Evolutionary conservation across 2,113 vertebrate species (phyloP).

Genomic region (Tichodroma muraria): DNA sequence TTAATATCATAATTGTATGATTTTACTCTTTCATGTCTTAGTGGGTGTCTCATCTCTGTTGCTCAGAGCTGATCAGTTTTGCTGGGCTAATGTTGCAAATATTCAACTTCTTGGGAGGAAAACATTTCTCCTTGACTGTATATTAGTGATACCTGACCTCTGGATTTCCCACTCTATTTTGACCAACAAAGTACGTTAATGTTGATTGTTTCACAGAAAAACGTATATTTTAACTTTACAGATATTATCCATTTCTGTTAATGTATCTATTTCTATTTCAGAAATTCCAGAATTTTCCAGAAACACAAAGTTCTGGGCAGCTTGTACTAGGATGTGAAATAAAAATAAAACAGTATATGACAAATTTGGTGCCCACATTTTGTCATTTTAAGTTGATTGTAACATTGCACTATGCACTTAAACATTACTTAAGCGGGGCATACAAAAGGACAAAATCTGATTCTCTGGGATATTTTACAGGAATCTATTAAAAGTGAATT

Average conservation of each 20-base stretch:
- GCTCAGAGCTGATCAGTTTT: neutral
- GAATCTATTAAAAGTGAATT: constrained; percentile 5
- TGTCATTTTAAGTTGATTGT: neutral
- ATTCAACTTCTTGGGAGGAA: neutral
- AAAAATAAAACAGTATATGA: neutral
- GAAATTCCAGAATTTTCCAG: neutral
- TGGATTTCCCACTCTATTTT: neutral
- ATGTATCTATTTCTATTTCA: neutral
- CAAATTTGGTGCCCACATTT: neutral
- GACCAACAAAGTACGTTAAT: neutral
- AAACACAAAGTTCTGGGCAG: neutral
- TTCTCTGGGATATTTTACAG: neutral
- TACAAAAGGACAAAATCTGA: neutral
- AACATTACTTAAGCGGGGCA: neutral
- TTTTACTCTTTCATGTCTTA: neutral
- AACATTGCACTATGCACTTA: neutral
- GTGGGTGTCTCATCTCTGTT: neutral
- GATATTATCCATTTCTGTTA: neutral
- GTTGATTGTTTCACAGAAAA: neutral
- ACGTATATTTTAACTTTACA: neutral
- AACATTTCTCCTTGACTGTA: neutral
- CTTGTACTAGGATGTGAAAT: neutral
- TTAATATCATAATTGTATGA: neutral
- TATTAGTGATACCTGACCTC: neutral
- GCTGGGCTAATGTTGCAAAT: neutral